phyloP scores from a whole-genome alignment of 2,113 vertebrate genomes.

The Aegotheles bennettii region DNA sequence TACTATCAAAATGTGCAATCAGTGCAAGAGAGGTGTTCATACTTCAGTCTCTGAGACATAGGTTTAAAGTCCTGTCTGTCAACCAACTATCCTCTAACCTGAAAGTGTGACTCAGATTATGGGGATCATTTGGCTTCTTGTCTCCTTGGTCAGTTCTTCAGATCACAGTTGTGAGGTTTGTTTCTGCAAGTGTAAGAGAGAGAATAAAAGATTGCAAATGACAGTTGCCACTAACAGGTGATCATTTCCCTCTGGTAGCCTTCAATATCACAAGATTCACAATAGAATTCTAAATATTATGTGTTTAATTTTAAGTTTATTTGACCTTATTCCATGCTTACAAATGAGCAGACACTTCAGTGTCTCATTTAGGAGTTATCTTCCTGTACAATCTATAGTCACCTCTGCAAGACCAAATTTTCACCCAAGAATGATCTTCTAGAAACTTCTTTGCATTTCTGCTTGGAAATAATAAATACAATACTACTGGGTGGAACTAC shows the following conservation, averaged over 20 bases:
- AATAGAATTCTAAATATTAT: not conserved
- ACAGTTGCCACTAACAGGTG: not conserved
- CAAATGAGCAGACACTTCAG: not conserved
- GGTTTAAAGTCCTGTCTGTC: not conserved
- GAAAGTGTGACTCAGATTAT: not conserved
- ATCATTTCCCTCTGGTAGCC: not conserved
- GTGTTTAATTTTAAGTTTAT: not conserved
- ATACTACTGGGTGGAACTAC: not conserved
- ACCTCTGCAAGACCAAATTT: not conserved
- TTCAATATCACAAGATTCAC: not conserved
- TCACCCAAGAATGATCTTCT: not conserved
- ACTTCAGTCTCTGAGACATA: not conserved
- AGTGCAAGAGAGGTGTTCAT: not conserved
- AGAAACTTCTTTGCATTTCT: not conserved
- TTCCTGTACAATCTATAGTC: not conserved
- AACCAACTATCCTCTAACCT: not conserved
- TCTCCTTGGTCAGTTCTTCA: not conserved
- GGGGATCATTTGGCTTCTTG: not conserved
- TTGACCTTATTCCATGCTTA: not conserved
- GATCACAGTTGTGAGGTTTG: not conserved
- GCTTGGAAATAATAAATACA: not conserved
- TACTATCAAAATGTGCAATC: not conserved
- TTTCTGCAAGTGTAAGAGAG: not conserved
- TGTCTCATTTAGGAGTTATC: not conserved
- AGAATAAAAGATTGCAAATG: not conserved